Base-by-base conservation (phyloP, 2,797 vertebrate species). In the Siniperca scherzeri region DNA sequence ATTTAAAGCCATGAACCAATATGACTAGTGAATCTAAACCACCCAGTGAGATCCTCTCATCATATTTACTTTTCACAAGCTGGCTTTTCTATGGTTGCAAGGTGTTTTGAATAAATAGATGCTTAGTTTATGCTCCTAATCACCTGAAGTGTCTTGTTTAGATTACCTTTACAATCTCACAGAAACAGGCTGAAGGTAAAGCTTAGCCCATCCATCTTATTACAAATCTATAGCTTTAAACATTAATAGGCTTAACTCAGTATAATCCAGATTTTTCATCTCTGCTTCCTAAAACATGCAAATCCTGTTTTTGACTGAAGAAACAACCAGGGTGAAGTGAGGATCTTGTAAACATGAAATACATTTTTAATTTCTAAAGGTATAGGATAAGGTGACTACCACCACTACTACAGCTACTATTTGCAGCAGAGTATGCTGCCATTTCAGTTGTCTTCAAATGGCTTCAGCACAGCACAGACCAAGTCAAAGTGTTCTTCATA, bases 191-290 rank as follows among this genome's bases (percentile, higher is more conserved):
- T 83, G 70, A 87, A 65, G 71, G 67, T 88, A 77, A 86, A 83
- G 80, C 85, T 87, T 46, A 84, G 73, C 83, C 77, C 84, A 89
- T 85, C 82, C 86, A 91, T 92, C 85, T 86, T 83, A 83, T 91
- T 87, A 89, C 64, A 89, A 74, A 88, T 89, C 80, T 85, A 79
- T 85, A 88, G 80, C 79, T 81, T 87, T 87, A 67, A 83, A 80
- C 81, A 91, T 90, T 88, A 93, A 93, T 88, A 83, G 86, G 89
- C 85, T 93, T 93, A 93, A 67, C 86, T 86, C 61, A 69, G 67
- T 80, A 64, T 91, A 85, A 89, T 91, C 83, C 88, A 79, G 83
- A 88, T 88, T 85, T 83, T 73, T 82, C 74, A 88, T 80, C 70
- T 88, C 69, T 79, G 53, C 79, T 82, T 68, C 53, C 56, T 82